phyloP scores from a whole-genome alignment of 2,113 vertebrate species.

The Merops nubicus region DNA sequence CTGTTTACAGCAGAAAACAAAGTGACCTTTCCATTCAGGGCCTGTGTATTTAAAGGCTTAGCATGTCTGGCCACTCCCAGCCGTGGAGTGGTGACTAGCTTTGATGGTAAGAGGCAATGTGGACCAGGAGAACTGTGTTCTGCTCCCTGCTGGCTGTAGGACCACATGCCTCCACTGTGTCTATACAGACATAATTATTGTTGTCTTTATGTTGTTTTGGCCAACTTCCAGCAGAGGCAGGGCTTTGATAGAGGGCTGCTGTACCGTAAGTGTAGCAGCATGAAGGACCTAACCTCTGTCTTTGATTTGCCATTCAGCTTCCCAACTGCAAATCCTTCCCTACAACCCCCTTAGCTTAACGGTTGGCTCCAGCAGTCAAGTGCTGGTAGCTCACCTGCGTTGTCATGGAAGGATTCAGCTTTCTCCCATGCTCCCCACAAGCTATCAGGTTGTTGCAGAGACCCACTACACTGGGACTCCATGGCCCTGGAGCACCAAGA shows the following conservation, averaged over 20 bases:
- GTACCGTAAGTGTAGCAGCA: background rate
- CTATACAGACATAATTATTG: background rate
- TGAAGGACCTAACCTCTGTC: accelerated
- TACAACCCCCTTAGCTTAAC: background rate
- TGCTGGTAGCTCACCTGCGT: background rate
- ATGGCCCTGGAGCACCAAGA: background rate
- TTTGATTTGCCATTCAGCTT: background rate
- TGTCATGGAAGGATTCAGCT: background rate
- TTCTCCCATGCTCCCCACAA: background rate
- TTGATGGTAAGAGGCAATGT: background rate
- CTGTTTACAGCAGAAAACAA: background rate
- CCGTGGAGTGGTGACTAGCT: accelerated
- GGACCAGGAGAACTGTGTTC: background rate
- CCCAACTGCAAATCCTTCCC: background rate
- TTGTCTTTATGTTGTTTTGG: background rate
- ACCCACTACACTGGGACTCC: background rate
- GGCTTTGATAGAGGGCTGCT: background rate
- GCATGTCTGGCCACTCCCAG: background rate
- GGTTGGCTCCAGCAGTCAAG: background rate
- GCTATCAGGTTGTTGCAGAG: background rate
- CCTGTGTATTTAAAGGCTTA: background rate
- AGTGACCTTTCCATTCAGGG: background rate
- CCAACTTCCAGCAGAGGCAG: background rate
- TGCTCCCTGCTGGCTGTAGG: background rate
- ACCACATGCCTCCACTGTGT: background rate